A percentile compares a stretch with the other conserved stretches of the same genome.
These are phyloP conservation scores for Petrocephalus schoutedeni DNA, from an alignment of 2,797 vertebrate genomes.

Conservation along the genomic window DNA sequence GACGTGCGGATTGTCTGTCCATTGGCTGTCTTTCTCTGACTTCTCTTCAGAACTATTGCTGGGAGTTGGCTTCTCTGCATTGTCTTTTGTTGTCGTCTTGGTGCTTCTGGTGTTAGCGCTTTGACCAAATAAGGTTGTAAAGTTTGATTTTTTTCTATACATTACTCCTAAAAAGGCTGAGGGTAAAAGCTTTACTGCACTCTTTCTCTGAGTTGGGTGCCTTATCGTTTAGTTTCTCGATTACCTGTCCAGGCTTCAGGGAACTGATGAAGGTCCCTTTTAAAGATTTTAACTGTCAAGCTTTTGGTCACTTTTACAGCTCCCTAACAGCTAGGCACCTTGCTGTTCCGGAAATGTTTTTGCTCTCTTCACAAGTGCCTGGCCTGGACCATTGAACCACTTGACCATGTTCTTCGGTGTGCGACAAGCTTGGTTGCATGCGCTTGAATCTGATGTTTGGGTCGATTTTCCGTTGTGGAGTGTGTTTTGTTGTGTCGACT, in stretches of 20 bases:
- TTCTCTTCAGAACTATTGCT: not conserved
- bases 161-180: not conserved
- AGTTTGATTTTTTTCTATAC: not conserved
- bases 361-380: not conserved
- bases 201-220: not conserved
- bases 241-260: not conserved
- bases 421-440: slow-evolving; percentile 29
- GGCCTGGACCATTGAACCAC: not conserved
- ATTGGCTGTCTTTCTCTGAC: not conserved
- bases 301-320: not conserved
- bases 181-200: not conserved
- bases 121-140: not conserved
- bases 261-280: not conserved
- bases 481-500: not conserved
- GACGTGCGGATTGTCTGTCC: not conserved
- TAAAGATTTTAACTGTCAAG: not conserved
- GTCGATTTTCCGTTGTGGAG: not conserved
- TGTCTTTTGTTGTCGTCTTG: not conserved
- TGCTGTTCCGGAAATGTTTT: not conserved
- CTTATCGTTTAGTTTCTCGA: not conserved
- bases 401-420: slow-evolving; percentile 26
- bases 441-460: not conserved
- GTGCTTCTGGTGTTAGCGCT: not conserved
- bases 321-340: not conserved
- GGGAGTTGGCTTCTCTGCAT: not conserved